Conservation (phyloP, 1,140 invertebrate genomes). For the Nephila pilipes region DNA sequence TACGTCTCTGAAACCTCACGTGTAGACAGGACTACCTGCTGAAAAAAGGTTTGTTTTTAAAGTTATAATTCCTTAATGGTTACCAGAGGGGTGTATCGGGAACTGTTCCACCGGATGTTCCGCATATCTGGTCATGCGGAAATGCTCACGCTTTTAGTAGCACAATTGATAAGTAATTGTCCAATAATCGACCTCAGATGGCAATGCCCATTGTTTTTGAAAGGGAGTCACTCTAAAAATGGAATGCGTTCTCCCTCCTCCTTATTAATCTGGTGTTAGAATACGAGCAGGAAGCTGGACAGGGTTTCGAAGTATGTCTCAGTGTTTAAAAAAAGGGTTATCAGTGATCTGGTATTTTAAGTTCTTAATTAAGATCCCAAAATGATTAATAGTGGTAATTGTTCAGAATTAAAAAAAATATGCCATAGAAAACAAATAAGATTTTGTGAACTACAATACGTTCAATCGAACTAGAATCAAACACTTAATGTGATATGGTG, state of each 20-base stretch:
- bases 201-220: constrained; percentile 21
- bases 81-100: not conserved
- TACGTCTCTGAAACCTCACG: not conserved
- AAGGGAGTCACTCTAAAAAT: not conserved
- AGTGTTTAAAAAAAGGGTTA: too few relatives aligned
- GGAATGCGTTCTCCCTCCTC: not conserved
- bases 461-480: too few relatives aligned
- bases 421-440: too few relatives aligned
- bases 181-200: not conserved
- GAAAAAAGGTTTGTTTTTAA: not conserved
- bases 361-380: too few relatives aligned
- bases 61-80: not conserved
- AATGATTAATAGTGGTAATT: too few relatives aligned
- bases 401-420: too few relatives aligned
- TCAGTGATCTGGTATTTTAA: too few relatives aligned
- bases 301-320: not conserved
- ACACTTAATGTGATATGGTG: too few relatives aligned
- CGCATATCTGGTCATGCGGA: constrained; percentile 45
- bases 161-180: constrained; percentile 24
- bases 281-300: not conserved
- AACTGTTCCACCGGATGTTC: constrained; percentile 52
- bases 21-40: not conserved
- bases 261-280: not conserved
- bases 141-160: constrained; percentile 30
- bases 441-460: too few relatives aligned